Evolutionary conservation across 1,140 invertebrate species (phyloP).

Genomic region (Elymnias hypermnestra): DNA sequence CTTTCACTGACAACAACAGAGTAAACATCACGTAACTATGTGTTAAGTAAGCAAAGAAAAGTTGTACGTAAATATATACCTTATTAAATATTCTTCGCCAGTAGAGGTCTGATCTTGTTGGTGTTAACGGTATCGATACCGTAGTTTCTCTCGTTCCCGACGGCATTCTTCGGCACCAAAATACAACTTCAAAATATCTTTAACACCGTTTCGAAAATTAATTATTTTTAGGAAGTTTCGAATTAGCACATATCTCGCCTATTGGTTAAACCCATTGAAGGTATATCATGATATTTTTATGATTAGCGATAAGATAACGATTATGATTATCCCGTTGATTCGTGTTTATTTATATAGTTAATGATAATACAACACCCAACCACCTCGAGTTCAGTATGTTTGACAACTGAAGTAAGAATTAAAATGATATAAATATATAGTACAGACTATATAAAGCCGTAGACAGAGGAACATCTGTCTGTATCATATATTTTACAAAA

Average conservation of each 20-base stretch:
- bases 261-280: slow-evolving; percentile 15
- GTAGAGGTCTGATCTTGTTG: slow-evolving; percentile 62
- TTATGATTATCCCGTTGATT: slow-evolving; percentile 23
- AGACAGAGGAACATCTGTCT: too few species aligned
- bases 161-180: slow-evolving; percentile 44
- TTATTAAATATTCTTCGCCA: slow-evolving; percentile 69
- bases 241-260: slow-evolving; percentile 31
- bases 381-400: too few species aligned
- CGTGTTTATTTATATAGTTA: too few species aligned
- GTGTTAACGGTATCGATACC: slow-evolving; percentile 63
- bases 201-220: background rate
- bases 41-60: slow-evolving; percentile 12
- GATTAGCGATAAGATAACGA: slow-evolving; percentile 46
- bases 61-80: slow-evolving; percentile 29
- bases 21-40: slow-evolving; percentile 9
- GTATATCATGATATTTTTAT: slow-evolving; percentile 49
- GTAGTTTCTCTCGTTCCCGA: slow-evolving; percentile 50
- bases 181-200: background rate
- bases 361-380: too few species aligned
- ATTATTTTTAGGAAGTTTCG: slow-evolving; percentile 1
- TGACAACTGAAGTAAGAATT: too few species aligned
- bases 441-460: too few species aligned
- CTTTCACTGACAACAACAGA: slow-evolving; percentile 14
- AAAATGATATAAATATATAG: too few species aligned
- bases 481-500: too few species aligned